These are phyloP conservation scores for Coregonus suidteri DNA, from an alignment of 2,797 vertebrate genomes.

Conservation along the genomic window DNA sequence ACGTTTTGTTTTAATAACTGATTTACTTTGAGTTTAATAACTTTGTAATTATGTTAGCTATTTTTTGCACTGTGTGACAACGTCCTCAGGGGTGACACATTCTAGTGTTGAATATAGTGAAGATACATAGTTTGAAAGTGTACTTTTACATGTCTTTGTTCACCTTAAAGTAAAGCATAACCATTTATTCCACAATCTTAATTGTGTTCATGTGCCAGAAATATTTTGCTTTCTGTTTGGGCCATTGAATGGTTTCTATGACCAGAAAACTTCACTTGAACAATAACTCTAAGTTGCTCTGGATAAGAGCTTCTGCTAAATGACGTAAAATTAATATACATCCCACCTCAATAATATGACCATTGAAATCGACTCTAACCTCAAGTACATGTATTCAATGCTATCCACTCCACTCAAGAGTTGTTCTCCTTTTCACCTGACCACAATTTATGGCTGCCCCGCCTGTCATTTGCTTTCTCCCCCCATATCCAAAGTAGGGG, in stretches of 20 bases:
- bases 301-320: too few relatives aligned
- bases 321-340: not conserved
- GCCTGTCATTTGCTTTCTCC: conserved; percentile 20
- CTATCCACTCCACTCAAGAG: not conserved
- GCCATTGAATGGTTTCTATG: not conserved
- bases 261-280: not conserved
- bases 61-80: not conserved
- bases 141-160: not conserved
- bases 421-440: conserved; percentile 37
- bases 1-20: not conserved
- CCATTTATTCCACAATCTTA: not conserved
- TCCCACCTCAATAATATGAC: not conserved
- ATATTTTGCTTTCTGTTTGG: not conserved
- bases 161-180: not conserved
- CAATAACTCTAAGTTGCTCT: too few relatives aligned
- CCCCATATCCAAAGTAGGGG: conserved; percentile 20
- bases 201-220: not conserved
- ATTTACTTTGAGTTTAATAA: not conserved
- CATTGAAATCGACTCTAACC: not conserved
- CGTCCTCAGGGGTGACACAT: not conserved
- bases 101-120: not conserved
- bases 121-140: not conserved
- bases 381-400: not conserved
- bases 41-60: not conserved
- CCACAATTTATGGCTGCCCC: conserved; percentile 27